Evolutionary conservation across 2,888 invertebrate genomes (phyloP), one percentile per base, ranked within the genome.

Genomic region (Trichogramma evanescens): DNA sequence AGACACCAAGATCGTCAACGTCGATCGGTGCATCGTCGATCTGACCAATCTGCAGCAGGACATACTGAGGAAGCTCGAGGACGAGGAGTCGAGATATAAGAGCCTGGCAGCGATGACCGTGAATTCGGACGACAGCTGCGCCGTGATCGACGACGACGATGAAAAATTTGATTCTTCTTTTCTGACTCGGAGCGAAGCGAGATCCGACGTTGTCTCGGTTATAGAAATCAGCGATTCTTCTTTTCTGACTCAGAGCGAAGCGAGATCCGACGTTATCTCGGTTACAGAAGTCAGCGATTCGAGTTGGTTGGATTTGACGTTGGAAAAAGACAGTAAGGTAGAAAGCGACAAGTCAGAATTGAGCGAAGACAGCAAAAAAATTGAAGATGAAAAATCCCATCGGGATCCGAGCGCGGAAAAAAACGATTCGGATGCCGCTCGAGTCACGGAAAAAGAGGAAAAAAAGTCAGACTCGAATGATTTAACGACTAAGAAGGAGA

Each of bases 21-120:
- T 53, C 3, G 58, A 56, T 1, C 54, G 54, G n/a, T 62, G 59
- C 40, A 62, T 59, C 7, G 53, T 64, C 10, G 64, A 64, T 43
- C 9, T 64, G 9, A 55, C 62, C 39, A 59, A 64, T 46, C 58
- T 59, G 42, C 62, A 62, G 45, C 50, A 59, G 42, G 57, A 63
- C 48, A 65, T 63, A 45, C 9, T 61, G 60, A 66, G 59, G 43
- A 62, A 56, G 6, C 61, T 26, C 54, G 66, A 53, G 62, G 64
- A 49, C 63, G 64, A 44, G 63, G 65, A 55, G 66, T 64, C 5
- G 64, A 64, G n/a, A 59, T 63, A 6, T 57, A 62, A n/a, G 63
- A 59, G 53, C 60, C 61, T 8, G 58, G 60, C 43, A 62, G 63
- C 56, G 26, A 52, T 44, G n/a, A n/a, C 9, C 1, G 8, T 39